These are phyloP conservation scores for Pseudomyrmex sp. DNA, from an alignment of 1,140 invertebrate species.

Conservation along the genomic window DNA sequence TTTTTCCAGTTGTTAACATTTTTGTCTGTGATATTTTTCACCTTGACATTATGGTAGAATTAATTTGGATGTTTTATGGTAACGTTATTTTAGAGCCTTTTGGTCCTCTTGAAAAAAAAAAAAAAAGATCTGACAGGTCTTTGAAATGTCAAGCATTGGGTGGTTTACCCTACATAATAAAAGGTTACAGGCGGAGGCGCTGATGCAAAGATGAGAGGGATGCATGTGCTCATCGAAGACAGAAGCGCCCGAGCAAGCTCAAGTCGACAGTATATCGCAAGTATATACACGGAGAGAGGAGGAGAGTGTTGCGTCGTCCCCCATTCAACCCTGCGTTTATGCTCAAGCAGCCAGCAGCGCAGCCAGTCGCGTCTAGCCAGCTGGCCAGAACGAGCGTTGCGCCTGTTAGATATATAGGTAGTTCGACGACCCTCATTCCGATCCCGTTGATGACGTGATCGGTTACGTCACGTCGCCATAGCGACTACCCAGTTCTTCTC, in stretches of 20 bases:
- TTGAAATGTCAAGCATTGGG: no score
- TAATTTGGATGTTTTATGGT: no score
- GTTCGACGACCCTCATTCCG: constrained; percentile 66
- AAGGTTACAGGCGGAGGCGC: no score
- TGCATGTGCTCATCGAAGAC: constrained; percentile 3
- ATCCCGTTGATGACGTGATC: constrained; percentile 68
- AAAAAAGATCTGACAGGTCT: no score
- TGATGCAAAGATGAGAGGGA: background rate
- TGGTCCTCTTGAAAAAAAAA: no score
- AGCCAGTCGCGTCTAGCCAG: constrained; percentile 22
- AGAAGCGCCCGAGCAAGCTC: background rate
- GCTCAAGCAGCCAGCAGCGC: constrained; percentile 34
- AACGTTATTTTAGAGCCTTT: no score
- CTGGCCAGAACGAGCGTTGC: constrained; percentile 2
- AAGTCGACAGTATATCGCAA: background rate
- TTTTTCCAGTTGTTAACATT: no score
- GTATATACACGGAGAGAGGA: constrained; percentile 37
- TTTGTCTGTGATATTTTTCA: no score
- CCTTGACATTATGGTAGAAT: no score
- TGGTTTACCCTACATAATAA: no score
- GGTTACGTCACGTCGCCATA: constrained; percentile 75
- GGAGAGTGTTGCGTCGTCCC: constrained; percentile 37
- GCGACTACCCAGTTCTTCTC: constrained; percentile 53
- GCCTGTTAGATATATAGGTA: background rate
- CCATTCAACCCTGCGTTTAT: constrained; percentile 63